Percentiles rank a stretch among this genome's conserved stretches.
phyloP scores from a whole-genome alignment of 2,888 invertebrate genomes.

The Acleris literana region DNA sequence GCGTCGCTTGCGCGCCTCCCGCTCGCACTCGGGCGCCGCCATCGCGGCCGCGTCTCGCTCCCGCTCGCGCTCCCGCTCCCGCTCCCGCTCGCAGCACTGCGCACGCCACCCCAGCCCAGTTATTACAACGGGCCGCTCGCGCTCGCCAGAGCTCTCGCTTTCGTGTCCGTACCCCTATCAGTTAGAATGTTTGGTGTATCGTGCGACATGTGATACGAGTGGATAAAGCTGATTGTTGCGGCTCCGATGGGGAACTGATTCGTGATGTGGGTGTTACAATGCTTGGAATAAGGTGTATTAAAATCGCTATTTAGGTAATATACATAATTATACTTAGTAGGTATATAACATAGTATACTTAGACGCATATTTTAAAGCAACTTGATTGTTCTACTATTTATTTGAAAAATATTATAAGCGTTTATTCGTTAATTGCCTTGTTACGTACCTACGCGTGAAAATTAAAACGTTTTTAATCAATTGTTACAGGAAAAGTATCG shows the following conservation, averaged over 20 bases:
- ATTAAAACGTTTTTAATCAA: conserved; percentile 40
- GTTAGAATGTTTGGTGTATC: conserved; percentile 62
- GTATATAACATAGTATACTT: conserved; percentile 37
- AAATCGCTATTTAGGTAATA: conserved; percentile 41
- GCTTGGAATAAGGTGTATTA: conserved; percentile 40
- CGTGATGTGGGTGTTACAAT: conserved; percentile 50
- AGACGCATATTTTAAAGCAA: conserved; percentile 31
- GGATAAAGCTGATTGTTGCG: conserved; percentile 59
- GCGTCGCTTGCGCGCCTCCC: conserved; percentile 84
- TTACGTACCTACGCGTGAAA: conserved; percentile 48
- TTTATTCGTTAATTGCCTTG: conserved; percentile 48
- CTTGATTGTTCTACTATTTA: conserved; percentile 40
- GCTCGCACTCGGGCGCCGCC: conserved; percentile 81
- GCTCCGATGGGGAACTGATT: conserved; percentile 48
- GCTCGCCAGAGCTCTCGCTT: conserved; percentile 76
- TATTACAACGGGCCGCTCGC: conserved; percentile 78
- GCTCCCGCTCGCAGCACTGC: conserved; percentile 75
- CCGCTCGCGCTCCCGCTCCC: conserved; percentile 58
- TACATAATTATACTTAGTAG: conserved; percentile 48
- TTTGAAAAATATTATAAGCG: conserved; percentile 40
- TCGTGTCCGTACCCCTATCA: conserved; percentile 77
- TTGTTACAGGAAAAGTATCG: conserved; percentile 55
- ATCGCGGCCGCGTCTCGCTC: conserved; percentile 72
- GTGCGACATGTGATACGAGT: conserved; percentile 45
- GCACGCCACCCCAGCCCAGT: conserved; percentile 78